A percentile compares a stretch with the other conserved stretches of the same genome.
These are phyloP conservation scores for Drosophila birchii DNA, from an alignment of 2,888 invertebrate species.

Conservation along the genomic window DNA sequence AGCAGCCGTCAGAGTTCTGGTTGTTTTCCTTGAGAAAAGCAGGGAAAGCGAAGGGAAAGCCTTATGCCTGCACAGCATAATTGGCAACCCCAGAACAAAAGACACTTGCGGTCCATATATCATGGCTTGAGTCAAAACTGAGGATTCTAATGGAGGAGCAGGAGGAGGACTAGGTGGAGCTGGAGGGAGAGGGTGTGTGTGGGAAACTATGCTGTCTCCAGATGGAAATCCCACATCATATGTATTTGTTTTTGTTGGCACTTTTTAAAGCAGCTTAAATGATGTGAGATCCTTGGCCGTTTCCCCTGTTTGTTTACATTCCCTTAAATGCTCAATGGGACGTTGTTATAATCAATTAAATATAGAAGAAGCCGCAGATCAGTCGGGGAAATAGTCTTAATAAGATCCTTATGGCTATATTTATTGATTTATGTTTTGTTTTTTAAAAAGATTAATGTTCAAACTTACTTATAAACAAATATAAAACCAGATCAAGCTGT, in stretches of 20 bases:
- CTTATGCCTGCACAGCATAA: conserved; percentile 16
- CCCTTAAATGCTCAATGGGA: not conserved
- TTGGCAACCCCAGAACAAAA: conserved; percentile 36
- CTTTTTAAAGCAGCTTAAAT: conserved; percentile 27
- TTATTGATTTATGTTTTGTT: conserved; percentile 2
- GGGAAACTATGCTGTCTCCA: conserved; percentile 12
- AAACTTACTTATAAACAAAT: not conserved
- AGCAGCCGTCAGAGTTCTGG: conserved; percentile 18
- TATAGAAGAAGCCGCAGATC: not conserved
- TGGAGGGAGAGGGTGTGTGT: conserved; percentile 1
- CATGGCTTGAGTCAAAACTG: conserved; percentile 21
- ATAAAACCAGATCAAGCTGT: not conserved
- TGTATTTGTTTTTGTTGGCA: conserved; percentile 42
- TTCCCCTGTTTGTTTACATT: conserved; percentile 17
- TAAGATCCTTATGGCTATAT: conserved; percentile 16
- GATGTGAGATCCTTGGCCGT: conserved; percentile 28
- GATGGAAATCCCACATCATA: conserved; percentile 24
- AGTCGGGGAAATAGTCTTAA: not conserved
- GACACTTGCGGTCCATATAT: conserved; percentile 48
- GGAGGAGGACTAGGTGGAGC: not conserved
- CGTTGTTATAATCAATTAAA: conserved; percentile 7
- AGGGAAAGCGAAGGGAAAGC: conserved; percentile 2
- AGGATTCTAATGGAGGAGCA: not conserved
- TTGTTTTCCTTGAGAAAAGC: conserved; percentile 1
- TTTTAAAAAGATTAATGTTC: not conserved